Evolutionary conservation across 2,113 vertebrate genomes (phyloP).

Genomic region (Cyanoliseus patagonus): DNA sequence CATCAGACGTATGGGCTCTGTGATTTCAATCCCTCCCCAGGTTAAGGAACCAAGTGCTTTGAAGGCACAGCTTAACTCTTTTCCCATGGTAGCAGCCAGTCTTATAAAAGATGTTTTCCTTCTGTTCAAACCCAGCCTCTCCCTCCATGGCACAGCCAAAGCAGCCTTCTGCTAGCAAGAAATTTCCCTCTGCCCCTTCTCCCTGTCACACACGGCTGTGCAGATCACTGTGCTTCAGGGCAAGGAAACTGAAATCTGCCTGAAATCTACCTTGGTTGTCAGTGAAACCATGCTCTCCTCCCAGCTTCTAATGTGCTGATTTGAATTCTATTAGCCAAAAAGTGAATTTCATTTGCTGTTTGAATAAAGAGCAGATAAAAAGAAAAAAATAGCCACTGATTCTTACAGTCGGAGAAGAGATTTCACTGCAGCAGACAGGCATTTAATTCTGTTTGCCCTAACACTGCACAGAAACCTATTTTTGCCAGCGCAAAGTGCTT

Average conservation of each 20-base stretch:
- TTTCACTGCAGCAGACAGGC: not conserved
- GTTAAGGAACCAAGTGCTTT: not conserved
- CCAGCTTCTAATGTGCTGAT: not conserved
- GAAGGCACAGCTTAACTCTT: not conserved
- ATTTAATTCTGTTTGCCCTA: constrained; percentile 11
- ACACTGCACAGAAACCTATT: not conserved
- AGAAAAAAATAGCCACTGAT: not conserved
- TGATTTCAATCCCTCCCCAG: not conserved
- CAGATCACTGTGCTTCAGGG: not conserved
- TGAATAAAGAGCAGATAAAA: not conserved
- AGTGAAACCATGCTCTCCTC: not conserved
- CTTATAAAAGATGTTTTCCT: not conserved
- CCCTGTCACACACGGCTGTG: not conserved
- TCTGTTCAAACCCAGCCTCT: not conserved
- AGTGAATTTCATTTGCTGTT: not conserved
- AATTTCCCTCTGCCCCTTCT: not conserved
- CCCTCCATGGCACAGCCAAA: not conserved
- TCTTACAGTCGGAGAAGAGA: not conserved
- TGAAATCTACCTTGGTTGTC: not conserved
- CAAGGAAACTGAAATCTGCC: not conserved
- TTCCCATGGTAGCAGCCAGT: not conserved
- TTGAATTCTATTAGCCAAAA: not conserved
- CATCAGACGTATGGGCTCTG: not conserved
- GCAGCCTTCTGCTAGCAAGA: not conserved
- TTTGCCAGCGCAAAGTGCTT: not conserved